phyloP scores from a whole-genome alignment of 2,797 vertebrate genomes.

The Crocidura indochinensis region DNA sequence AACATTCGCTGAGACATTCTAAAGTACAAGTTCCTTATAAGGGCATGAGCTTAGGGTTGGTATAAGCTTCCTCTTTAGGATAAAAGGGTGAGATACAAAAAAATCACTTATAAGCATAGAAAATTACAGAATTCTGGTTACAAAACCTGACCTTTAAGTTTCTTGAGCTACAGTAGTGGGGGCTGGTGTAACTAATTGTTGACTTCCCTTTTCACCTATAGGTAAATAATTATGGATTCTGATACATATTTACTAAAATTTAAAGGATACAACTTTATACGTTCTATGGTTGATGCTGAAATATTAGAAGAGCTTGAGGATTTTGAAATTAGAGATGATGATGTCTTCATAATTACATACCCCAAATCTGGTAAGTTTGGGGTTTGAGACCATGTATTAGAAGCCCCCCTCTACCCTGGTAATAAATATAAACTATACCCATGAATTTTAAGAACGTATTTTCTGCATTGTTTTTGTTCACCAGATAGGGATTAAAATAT shows the following conservation, averaged over 20 bases:
- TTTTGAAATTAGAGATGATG: conserved; percentile 83
- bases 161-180: no score
- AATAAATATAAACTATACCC: background rate
- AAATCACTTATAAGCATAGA: no score
- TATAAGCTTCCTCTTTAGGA: no score
- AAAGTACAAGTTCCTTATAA: no score
- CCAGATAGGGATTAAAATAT: no score
- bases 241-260: background rate
- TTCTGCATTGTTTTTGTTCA: background rate
- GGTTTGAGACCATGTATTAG: background rate
- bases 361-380: conserved; percentile 84
- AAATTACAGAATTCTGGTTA: no score
- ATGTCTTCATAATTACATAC: conserved; percentile 81
- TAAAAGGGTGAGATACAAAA: no score
- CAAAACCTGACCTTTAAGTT: no score
- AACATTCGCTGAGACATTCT: no score
- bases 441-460: background rate
- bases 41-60: no score
- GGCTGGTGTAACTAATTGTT: no score
- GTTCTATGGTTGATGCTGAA: fast-evolving
- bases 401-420: background rate
- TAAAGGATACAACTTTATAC: conserved; percentile 60
- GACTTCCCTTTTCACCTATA: conserved; percentile 40
- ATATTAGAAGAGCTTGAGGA: conserved; percentile 70
- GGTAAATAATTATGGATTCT: conserved; percentile 54